Evolutionary conservation across 2,113 vertebrate species (phyloP), one percentile per base, ranked within the genome.

Genomic region (Jaculus jaculus): DNA sequence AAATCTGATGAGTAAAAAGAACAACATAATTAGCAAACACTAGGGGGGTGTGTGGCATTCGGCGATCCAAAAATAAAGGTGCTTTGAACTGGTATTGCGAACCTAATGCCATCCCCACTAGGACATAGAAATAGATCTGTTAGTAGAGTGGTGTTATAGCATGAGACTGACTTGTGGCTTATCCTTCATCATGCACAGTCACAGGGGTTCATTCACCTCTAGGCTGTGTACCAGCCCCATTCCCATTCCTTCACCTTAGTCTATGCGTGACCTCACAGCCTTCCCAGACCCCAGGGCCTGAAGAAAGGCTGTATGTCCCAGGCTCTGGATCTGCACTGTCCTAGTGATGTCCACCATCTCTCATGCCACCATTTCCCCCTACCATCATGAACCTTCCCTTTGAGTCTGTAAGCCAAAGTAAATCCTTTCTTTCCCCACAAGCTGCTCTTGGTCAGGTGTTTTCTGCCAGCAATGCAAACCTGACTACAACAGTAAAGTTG

Each of bases 141-240:
- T n/a, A n/a, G n/a, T n/a, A n/a, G n/a, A n/a, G n/a, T n/a, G n/a
- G n/a, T n/a, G 42, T 10, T 69, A 39, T 54, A 10, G 58, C 42
- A 8, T 7, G 0, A 3, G 10, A 12, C 30, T 5, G 0, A 1
- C 17, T n/a, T 18, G 0, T 20, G 1, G 34, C 7, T 65, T 47
- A 1, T 83, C 18, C 37, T 63, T 42, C 4, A 23, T 4, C 20
- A 3, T 4, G 39, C 26, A 7, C 1, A 18, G 58, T 23, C 47
- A 34, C 42, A 9, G 30, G 81, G 32, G 24, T 32, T 28, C 42
- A 26, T 23, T 24, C 42, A 28, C 60, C 10, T 54, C 24, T 69
- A 69, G 26, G 5, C 21, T 61, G 26, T 11, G 42, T 28, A 4
- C 39, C 39, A 28, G 12, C 37, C n/a, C 42, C 47, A 15, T 68